Evolutionary conservation across 2,797 vertebrate genomes (phyloP), one percentile per base, ranked within the genome.

Genomic region (Epinephelus awoara): DNA sequence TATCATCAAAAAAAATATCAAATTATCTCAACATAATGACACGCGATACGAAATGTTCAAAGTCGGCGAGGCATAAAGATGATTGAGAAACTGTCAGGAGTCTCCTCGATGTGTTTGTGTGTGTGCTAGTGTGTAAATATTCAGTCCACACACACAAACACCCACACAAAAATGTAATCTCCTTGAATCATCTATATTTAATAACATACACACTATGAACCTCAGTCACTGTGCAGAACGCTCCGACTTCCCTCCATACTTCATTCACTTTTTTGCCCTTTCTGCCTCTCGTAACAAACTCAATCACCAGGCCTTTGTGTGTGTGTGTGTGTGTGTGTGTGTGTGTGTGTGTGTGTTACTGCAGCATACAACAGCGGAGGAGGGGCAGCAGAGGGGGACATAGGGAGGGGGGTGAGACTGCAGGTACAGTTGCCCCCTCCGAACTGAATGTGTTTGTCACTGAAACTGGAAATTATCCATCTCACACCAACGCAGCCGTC

Each of bases 401-500:
- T 13, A 4, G 4, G 69, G 27, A 18, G 69, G 46, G 54, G 38
- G 4, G 8, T 52, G 34, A 72, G 68, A 23, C 52, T 82, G 78
- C 67, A 74, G 82, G 58, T 54, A 68, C 40, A 14, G 2, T 44
- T 15, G 50, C 64, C 75, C 44, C 75, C 64, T 64, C 77, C 72
- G 55, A 59, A 67, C 73, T 81, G 72, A 85, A 82, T 64, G 63
- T 76, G 50, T 83, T 83, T 79, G 82, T 67, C 57, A 84, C 40
- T 82, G 77, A 78, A 76, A 77, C 71, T 86, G 83, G 84, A 88
- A 90, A 79, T 83, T 11, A 84, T 89, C 88, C 83, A 91, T 86
- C 80, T 84, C 62, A 79, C 87, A 65, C 86, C 87, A 80, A 91
- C 75, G 13, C 79, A 44, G 4, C 21, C 23, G 3, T 77, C 70